Conservation (phyloP, 1,140 invertebrate genomes). For the Cydia amplana region DNA sequence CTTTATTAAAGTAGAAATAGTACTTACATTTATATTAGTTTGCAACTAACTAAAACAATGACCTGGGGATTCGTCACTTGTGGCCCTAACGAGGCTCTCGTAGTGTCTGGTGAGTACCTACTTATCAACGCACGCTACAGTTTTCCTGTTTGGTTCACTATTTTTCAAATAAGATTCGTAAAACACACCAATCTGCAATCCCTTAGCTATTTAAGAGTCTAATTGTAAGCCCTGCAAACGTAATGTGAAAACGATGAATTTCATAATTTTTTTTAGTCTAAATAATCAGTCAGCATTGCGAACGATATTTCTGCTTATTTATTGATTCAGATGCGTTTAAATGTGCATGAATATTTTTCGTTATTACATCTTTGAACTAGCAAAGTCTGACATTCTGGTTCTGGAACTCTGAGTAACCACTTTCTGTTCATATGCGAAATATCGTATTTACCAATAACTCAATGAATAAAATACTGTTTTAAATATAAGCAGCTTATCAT, state of each 20-base stretch:
- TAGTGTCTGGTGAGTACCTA: conserved; percentile 92
- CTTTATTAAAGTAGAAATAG: conserved; percentile 54
- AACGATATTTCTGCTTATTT: neutral
- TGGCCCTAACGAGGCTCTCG: conserved; percentile 97
- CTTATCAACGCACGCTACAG: conserved; percentile 20
- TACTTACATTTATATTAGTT: conserved; percentile 51
- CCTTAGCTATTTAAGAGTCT: neutral
- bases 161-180: neutral
- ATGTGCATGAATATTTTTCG: neutral
- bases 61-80: conserved; percentile 97
- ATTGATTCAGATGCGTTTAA: neutral
- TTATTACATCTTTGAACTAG: neutral
- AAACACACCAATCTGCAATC: neutral
- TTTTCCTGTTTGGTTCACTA: neutral
- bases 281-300: neutral
- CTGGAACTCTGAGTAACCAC: neutral
- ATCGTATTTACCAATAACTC: no score
- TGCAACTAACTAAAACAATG: conserved; percentile 79
- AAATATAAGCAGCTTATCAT: no score
- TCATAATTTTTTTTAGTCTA: neutral
- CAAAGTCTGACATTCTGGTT: neutral
- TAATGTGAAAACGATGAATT: neutral
- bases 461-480: no score
- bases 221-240: neutral
- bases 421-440: neutral